Percentiles rank a stretch among this genome's conserved stretches.
Evolutionary conservation across 2,888 invertebrate genomes (phyloP).

Genomic region (Antheraea assamensis): DNA sequence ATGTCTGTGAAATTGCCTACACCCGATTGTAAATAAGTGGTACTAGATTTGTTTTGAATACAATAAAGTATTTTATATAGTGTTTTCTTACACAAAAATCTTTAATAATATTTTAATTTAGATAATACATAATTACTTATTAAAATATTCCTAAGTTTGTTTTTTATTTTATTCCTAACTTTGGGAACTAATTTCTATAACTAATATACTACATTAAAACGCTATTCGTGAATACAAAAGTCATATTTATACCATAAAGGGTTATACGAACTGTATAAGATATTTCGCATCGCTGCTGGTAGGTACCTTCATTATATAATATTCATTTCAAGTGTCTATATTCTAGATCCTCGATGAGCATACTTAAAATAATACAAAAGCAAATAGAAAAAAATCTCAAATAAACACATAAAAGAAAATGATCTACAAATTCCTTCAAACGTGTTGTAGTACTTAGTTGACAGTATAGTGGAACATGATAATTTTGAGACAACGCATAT

Average conservation of each 20-base stretch:
- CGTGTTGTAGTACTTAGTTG: neutral
- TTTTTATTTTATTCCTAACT: constrained; percentile 47
- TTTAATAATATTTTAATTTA: neutral
- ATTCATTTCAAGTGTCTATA: too few relatives aligned
- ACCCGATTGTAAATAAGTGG: neutral
- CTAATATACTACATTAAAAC: neutral
- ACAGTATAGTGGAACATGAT: neutral
- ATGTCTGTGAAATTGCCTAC: neutral
- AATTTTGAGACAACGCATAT: neutral
- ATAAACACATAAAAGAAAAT: neutral
- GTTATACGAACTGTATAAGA: neutral
- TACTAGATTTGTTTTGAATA: neutral
- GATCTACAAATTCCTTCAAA: neutral
- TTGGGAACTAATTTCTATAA: constrained; percentile 54
- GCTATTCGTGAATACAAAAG: neutral
- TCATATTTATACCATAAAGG: neutral
- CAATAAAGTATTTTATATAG: too few relatives aligned
- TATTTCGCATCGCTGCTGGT: neutral
- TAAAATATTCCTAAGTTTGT: too few relatives aligned
- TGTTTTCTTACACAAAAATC: neutral
- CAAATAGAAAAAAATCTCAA: neutral
- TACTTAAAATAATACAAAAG: neutral
- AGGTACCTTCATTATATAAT: too few relatives aligned
- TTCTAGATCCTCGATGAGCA: neutral
- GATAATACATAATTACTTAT: too few relatives aligned